Evolutionary conservation across 1,140 invertebrate species (phyloP).

Genomic region (Notospermus geniculatus): DNA sequence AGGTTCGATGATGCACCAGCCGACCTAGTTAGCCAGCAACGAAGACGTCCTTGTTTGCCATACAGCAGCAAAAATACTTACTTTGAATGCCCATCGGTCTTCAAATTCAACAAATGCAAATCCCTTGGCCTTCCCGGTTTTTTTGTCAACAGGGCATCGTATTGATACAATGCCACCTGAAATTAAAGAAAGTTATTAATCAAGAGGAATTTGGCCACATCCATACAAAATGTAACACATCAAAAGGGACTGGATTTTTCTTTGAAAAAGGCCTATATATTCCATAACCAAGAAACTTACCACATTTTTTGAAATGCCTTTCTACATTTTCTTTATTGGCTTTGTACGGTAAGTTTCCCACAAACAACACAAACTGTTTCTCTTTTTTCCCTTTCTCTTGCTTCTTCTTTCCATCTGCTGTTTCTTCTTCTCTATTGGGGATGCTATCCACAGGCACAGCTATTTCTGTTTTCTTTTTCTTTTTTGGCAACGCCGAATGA

Average conservation of each 20-base stretch:
- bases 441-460: too few species aligned
- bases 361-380: constrained; percentile 20
- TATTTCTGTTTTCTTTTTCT: too few species aligned
- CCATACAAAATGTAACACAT: too few species aligned
- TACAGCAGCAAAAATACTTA: constrained; percentile 17
- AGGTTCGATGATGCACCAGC: too few species aligned
- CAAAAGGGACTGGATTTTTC: not conserved
- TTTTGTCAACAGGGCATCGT: constrained; percentile 37
- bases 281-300: constrained; percentile 8
- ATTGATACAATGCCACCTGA: constrained; percentile 38
- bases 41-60: not conserved
- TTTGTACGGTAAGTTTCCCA: constrained; percentile 22
- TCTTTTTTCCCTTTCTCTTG: not conserved
- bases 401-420: not conserved
- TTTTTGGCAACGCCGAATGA: too few species aligned
- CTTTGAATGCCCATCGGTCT: constrained; percentile 36
- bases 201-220: not conserved
- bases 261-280: not conserved
- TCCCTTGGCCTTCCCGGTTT: constrained; percentile 32
- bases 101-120: constrained; percentile 46
- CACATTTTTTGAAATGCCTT: constrained; percentile 18
- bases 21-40: too few species aligned
- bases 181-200: constrained; percentile 9
- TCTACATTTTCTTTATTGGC: constrained; percentile 15
- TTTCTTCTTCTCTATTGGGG: too few species aligned